Percentiles rank a stretch among this genome's conserved stretches.
These are phyloP conservation scores for Lethrus apterus DNA, from an alignment of 1,140 invertebrate species.

Conservation along the genomic window DNA sequence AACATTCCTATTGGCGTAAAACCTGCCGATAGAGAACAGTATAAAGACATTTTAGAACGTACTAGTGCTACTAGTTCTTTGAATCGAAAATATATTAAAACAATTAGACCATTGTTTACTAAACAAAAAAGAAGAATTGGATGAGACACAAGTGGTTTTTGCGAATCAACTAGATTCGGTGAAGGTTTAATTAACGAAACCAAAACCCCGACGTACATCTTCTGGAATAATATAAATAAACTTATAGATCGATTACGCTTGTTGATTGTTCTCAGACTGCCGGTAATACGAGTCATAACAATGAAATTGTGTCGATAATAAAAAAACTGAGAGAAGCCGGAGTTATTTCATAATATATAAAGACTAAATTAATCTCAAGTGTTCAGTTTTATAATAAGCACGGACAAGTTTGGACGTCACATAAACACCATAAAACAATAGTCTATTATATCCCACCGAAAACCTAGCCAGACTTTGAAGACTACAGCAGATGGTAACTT, in stretches of 20 bases:
- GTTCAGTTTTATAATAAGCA: constrained; percentile 5
- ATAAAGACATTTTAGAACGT: constrained; percentile 1
- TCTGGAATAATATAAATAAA: constrained; percentile 9
- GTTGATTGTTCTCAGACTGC: constrained; percentile 26
- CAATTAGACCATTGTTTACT: background rate
- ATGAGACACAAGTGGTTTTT: background rate
- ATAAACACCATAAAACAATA: too few species aligned
- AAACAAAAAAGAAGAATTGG: background rate
- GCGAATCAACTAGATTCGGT: too few species aligned
- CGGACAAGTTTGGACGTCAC: constrained; percentile 4
- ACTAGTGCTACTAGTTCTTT: background rate
- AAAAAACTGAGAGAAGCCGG: constrained; percentile 27
- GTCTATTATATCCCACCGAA: too few species aligned
- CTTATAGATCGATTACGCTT: constrained; percentile 6
- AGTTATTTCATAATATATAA: constrained; percentile 7
- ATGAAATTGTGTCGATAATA: constrained; percentile 38
- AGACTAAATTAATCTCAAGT: background rate
- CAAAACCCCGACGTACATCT: constrained; percentile 1
- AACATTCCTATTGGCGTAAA: background rate
- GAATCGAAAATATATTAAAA: background rate
- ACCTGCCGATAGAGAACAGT: background rate
- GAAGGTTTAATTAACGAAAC: too few species aligned
- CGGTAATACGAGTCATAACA: constrained; percentile 34
- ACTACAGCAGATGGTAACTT: too few species aligned
- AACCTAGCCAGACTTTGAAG: too few species aligned